Conservation (phyloP, 2,113 vertebrate genomes). For the Sapajus apella region DNA sequence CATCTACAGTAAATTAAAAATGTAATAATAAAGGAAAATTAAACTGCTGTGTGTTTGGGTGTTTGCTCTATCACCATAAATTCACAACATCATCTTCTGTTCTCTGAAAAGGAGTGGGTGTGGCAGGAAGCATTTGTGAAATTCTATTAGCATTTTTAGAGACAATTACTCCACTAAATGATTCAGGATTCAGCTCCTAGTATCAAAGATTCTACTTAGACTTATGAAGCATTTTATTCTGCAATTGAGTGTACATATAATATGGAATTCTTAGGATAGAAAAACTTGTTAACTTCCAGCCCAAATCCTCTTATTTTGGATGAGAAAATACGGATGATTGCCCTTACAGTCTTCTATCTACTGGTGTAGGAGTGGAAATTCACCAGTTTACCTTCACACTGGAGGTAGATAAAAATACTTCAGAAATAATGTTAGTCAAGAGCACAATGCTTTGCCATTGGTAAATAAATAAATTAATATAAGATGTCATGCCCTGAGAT, state of each 20-base stretch:
- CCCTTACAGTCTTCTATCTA: not conserved
- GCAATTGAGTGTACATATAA: not conserved
- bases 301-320: not conserved
- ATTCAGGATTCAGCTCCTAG: conserved; percentile 40
- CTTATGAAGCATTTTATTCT: conserved; percentile 47
- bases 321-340: not conserved
- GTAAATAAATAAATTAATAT: not conserved
- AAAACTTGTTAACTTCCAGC: not conserved
- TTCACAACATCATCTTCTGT: conserved; percentile 40
- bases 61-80: conserved; percentile 69
- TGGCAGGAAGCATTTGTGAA: conserved; percentile 67
- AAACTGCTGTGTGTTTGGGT: conserved; percentile 67
- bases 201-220: conserved; percentile 31
- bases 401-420: conserved; percentile 9
- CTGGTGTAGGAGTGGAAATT: not conserved
- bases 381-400: not conserved
- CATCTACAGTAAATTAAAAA: conserved; percentile 70
- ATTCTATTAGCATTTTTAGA: conserved; percentile 66
- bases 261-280: not conserved
- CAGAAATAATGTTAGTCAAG: not conserved
- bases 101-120: conserved; percentile 66
- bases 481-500: not conserved
- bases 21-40: conserved; percentile 68
- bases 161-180: conserved; percentile 63
- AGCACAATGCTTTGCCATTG: not conserved